These are phyloP conservation scores for Macaria liturata DNA, from an alignment of 2,888 invertebrate species.

Conservation along the genomic window DNA sequence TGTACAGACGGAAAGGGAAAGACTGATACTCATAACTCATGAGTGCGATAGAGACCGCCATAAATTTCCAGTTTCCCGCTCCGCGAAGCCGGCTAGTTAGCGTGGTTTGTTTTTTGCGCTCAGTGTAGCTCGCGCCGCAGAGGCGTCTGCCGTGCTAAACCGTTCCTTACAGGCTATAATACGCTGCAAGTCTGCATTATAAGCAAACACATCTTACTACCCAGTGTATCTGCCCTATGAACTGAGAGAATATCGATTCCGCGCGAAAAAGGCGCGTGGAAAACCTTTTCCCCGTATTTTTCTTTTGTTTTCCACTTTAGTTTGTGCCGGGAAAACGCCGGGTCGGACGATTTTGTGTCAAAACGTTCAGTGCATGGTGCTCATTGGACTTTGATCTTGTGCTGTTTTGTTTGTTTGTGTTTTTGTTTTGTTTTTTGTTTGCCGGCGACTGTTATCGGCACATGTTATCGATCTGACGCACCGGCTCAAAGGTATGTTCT, in stretches of 20 bases:
- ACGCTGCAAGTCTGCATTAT: slow-evolving; percentile 36
- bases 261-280: slow-evolving; percentile 27
- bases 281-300: slow-evolving; percentile 41
- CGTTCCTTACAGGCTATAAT: slow-evolving; percentile 42
- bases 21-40: slow-evolving; percentile 27
- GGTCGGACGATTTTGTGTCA: slow-evolving; percentile 50
- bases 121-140: slow-evolving; percentile 69
- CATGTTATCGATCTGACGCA: slow-evolving; percentile 61
- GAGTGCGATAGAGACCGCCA: slow-evolving; percentile 51
- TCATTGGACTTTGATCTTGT: slow-evolving; percentile 50
- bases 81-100: slow-evolving; percentile 47
- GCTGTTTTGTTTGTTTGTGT: slow-evolving; percentile 42
- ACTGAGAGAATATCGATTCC: slow-evolving; percentile 34
- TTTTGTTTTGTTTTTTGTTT: slow-evolving; percentile 44
- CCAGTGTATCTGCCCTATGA: slow-evolving; percentile 41
- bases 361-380: slow-evolving; percentile 49
- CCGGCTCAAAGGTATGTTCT: slow-evolving; percentile 52
- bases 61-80: slow-evolving; percentile 59
- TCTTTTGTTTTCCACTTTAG: slow-evolving; percentile 52
- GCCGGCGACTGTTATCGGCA: slow-evolving; percentile 54
- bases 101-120: slow-evolving; percentile 57
- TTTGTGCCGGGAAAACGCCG: slow-evolving; percentile 74
- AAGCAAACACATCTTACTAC: slow-evolving; percentile 36
- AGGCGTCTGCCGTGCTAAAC: slow-evolving; percentile 54
- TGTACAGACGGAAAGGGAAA: slow-evolving; percentile 53